Base-by-base conservation (phyloP, 2,113 vertebrate species). In the Xenopus borealis region DNA sequence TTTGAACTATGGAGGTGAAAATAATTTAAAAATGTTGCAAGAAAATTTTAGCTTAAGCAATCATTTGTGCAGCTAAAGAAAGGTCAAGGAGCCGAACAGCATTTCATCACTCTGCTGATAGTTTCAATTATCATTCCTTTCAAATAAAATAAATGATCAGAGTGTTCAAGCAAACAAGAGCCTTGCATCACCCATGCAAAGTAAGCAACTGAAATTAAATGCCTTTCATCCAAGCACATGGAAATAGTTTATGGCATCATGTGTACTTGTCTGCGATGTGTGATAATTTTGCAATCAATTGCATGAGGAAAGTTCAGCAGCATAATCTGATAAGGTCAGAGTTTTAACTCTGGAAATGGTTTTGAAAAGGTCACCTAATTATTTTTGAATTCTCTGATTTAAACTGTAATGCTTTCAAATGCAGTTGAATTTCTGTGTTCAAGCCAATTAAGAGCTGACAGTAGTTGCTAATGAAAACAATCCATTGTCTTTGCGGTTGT, bases 101-200 rank as follows among this genome's bases (percentile, higher is more conserved):
- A 82, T 86, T 86, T 84, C 75, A 75, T 85, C 75, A 79, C 80
- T 82, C 86, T 83, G 80, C 84, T 86, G 82, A 85, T 87, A 79
- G 75, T 83, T 85, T 86, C 83, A 89, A 86, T 90, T 91, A 89
- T 85, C 90, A 83, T 86, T 85, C 78, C 81, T 81, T 89, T 86
- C 83, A 85, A 85, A 81, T 66, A 59, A 76, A 86, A 86, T 67
- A 82, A 87, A 75, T 89, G 84, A 89, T 90, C 84, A 79, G 78
- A 78, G 58, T 86, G 71, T 85, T 89, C 78, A 86, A 88, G 81
- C 79, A 85, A 78, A 84, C 80, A 83, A 65, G 58, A 30, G 33
- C 59, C 74, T 86, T 84, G 73, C 78, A 85, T 85, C 86, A 79
- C 78, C 72, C 66, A 84, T 84, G 78, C 65, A 84, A 84, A 82